These are phyloP conservation scores for Yponomeuta malinellus DNA, from an alignment of 2,888 invertebrate genomes.

Conservation along the genomic window DNA sequence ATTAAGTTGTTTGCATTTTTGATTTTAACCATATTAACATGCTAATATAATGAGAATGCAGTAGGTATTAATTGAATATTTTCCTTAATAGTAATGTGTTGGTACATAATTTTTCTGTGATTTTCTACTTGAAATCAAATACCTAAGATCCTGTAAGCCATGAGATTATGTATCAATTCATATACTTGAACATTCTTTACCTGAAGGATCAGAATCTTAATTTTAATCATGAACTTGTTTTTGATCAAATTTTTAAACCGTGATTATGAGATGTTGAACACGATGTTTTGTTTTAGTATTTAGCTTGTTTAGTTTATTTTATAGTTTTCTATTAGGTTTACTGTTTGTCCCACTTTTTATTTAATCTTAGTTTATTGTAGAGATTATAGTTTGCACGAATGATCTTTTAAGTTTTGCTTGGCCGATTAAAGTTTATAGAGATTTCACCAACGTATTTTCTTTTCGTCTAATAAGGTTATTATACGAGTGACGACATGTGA, in stretches of 20 bases:
- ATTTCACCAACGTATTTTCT: background rate
- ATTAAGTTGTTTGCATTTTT: slow-evolving; percentile 63
- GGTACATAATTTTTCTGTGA: slow-evolving; percentile 45
- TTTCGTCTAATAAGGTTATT: background rate
- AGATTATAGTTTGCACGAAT: slow-evolving; percentile 40
- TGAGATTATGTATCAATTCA: slow-evolving; percentile 53
- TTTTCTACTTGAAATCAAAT: slow-evolving; percentile 22
- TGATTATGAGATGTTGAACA: slow-evolving; percentile 58
- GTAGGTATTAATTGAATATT: slow-evolving; percentile 23
- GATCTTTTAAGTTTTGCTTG: slow-evolving; percentile 56
- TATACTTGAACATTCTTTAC: slow-evolving; percentile 31
- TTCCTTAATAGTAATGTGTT: slow-evolving; percentile 38
- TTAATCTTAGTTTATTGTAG: slow-evolving; percentile 20
- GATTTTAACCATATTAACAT: slow-evolving; percentile 74
- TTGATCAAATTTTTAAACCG: slow-evolving; percentile 55
- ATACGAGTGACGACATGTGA: no score
- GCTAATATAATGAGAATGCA: slow-evolving; percentile 58
- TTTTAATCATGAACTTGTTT: slow-evolving; percentile 74
- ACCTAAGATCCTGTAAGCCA: background rate
- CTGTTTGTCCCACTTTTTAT: slow-evolving; percentile 31
- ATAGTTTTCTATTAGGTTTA: slow-evolving; percentile 26
- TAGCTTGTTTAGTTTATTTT: slow-evolving; percentile 19
- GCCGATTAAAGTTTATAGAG: slow-evolving; percentile 47
- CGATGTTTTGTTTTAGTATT: slow-evolving; percentile 25
- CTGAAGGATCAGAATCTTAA: slow-evolving; percentile 35